Base-by-base conservation (phyloP, 2,888 invertebrate genomes). In the Elegia similella region DNA sequence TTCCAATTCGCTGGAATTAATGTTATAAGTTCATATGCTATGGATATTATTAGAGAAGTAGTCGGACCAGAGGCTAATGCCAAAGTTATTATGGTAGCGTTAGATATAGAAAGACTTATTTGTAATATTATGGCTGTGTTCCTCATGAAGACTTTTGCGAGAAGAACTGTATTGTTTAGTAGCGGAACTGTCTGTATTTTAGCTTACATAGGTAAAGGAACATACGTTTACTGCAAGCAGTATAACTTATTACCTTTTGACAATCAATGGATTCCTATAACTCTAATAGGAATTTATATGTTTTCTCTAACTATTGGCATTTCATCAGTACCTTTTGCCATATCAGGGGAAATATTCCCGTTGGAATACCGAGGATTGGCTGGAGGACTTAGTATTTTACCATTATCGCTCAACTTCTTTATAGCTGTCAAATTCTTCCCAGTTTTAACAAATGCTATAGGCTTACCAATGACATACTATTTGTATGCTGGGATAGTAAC, bases 1-100 rank as follows among this genome's bases (percentile, higher is more conserved):
- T 94, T 94, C 67, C 95, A 95, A 72, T 93, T 95, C 59, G 93
- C 94, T 23, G 95, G 95, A 0, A 93, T 94, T 7, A 95, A 95
- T 66, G 94, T 95, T 0, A 92, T 95, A 16, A 93, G 93, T 52
- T 95, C 95, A 0, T 95, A 95, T 64, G 93, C 95, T 0, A 94
- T 94, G 30, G 92, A 93, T 65, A 94, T 95, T 50, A 92, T 95
- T 57, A 79, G 78, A 7, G 86, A 93, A 59, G 90, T 93, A 0
- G 91, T 95, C 0, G 93, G 94, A 0, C 92, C 93, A 2, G 86
- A 92, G 0, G 90, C 94, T 0, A 92, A 95, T 66, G 93, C 93
- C 0, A 93, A 95, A 55, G 69, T 94, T 42, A 92, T 94, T 23
- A 95, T 95, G 75, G 88, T 95, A 0, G 86, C 93, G 8, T 86